Conservation (phyloP, 2,797 vertebrate genomes). For the Naso thynnoides region DNA sequence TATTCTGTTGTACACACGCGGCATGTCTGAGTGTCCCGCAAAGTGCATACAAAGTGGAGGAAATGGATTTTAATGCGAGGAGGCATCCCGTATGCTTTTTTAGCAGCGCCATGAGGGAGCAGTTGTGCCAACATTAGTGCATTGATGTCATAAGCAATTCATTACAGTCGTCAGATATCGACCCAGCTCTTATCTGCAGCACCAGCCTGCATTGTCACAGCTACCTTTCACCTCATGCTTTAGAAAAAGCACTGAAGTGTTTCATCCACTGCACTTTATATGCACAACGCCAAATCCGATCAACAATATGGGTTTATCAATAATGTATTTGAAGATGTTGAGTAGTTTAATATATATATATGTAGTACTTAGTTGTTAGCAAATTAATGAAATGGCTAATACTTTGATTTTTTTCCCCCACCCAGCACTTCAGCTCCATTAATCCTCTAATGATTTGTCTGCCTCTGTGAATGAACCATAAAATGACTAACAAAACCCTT, state of each 20-base stretch:
- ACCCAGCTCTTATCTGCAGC: slow-evolving; percentile 60
- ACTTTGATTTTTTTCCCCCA: background rate
- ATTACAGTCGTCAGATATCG: slow-evolving; percentile 62
- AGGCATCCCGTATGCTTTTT: slow-evolving; percentile 56
- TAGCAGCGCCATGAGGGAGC: slow-evolving; percentile 48
- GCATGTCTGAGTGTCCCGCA: slow-evolving; percentile 4
- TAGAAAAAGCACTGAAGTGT: slow-evolving; percentile 9
- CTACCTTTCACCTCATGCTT: slow-evolving; percentile 20
- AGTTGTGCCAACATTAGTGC: slow-evolving; percentile 53
- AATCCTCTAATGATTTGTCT: slow-evolving; percentile 20
- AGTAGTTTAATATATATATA: background rate
- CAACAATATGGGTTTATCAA: background rate
- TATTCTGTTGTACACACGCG: slow-evolving; percentile 20
- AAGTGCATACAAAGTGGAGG: slow-evolving; percentile 47
- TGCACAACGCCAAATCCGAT: background rate
- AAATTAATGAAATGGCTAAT: slow-evolving; percentile 15
- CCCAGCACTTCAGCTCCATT: background rate
- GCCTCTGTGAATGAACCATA: slow-evolving; percentile 14
- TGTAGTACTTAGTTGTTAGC: background rate
- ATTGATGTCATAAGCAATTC: slow-evolving; percentile 71
- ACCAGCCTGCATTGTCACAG: slow-evolving; percentile 44
- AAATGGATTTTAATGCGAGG: slow-evolving; percentile 48
- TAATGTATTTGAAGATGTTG: background rate
- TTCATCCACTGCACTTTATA: background rate
- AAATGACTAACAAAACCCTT: background rate